Base-by-base conservation (phyloP, 2,797 vertebrate species). In the Sparus aurata region DNA sequence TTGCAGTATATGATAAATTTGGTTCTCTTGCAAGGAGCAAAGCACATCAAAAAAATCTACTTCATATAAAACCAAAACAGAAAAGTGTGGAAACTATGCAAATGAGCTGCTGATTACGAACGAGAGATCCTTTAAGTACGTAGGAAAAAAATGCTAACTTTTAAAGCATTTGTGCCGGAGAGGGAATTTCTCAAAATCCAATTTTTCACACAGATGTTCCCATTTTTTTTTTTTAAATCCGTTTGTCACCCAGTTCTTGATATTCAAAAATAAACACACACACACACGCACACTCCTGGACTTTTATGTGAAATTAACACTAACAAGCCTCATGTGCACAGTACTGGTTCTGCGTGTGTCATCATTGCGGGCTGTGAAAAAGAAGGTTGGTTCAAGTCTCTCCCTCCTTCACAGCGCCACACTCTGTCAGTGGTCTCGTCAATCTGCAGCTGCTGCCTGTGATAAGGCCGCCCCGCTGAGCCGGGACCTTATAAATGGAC, bases 381-480 rank as follows among this genome's bases (percentile, higher is more conserved):
- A 82, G 83, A 70, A 68, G 76, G 43, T 2, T n/a, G 43, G 38
- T 52, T 70, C 20, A 41, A 45, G 59, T 70, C 67, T 71, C 53
- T 80, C 58, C 77, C 75, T 64, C 77, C 70, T 66, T 81, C 86
- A 61, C 25, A 38, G 34, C 9, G 70, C 70, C 71, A 58, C 73
- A 67, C 89, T 71, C 91, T 71, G 89, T 89, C 77, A 88, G 89
- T 61, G 87, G 84, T 88, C 87, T 86, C 77, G 60, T 92, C 88
- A 92, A 79, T 89, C 87, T 92, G 89, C 91, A 91, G 91, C 93
- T 95, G 94, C 87, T 87, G 91, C 80, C 75, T 88, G 89, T 82
- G 94, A 95, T 95, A 95, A 94, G 89, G 73, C 82, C 73, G 7
- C 80, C 94, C 92, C 38, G 80, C 91, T 93, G 93, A 89, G 92